Evolutionary conservation across 2,888 invertebrate genomes (phyloP), one percentile per base, ranked within the genome.

Genomic region (Nephrotoma flavescens): DNA sequence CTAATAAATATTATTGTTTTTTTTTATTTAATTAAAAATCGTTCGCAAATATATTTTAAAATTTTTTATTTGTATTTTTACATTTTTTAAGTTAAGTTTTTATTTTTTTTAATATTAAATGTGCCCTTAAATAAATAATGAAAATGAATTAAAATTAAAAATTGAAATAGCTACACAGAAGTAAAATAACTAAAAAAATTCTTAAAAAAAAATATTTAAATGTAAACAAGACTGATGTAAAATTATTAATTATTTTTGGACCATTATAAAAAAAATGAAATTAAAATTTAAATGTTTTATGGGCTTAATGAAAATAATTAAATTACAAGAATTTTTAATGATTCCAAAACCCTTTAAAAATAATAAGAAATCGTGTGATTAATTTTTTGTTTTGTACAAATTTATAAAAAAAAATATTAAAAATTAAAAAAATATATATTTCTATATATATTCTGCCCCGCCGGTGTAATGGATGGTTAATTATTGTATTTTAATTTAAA

Each of bases 81-180:
- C 6, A 84, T 42, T 84, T 31, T 84, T 84, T 84, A 84, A 84
- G 71, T 71, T 71, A 71, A 71, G 71, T 71, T 71, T 84, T 84
- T 84, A 42, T 84, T 84, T 42, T 71, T 71, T 84, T 84, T 15
- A 84, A 84, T 42, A 42, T 84, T 84, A 84, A 84, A 84, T 84
- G 84, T 84, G 84, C 84, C 84, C 84, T 84, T 84, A 84, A 84
- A 84, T 42, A 84, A 84, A 71, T 71, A 84, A 84, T 42, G 84
- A 84, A 84, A 84, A 84, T 84, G n/a, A 84, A 84, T 42, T 84
- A 84, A 84, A 84, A 42, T 84, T 42, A 84, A 84, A 47, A 84
- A 84, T 84, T 84, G 42, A 84, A 84, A 84, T 42, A 15, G 41
- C 71, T 71, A 71, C 71, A 71, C 71, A 42, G 42, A 42, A 84